Evolutionary conservation across 2,113 vertebrate species (phyloP), one percentile per base, ranked within the genome.

Genomic region (Datnioides undecimradiatus): DNA sequence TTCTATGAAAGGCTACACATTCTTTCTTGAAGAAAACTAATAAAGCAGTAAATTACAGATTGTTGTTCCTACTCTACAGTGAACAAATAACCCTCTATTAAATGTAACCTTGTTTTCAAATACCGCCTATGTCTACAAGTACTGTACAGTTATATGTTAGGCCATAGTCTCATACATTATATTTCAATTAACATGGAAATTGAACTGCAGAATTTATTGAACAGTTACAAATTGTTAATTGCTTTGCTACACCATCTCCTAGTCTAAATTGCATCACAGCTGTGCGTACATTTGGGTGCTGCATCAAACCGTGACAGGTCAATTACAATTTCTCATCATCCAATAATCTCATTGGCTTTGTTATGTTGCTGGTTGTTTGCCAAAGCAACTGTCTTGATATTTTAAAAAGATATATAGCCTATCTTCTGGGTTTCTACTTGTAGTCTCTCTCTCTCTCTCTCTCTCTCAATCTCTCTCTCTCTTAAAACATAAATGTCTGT

Each of bases 271-370:
- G 51, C 73, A 86, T 88, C 86, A 82, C 79, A 64, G 79, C 36
- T 62, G 33, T 68, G 71, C 72, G 71, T 36, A 46, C 31, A 57
- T 68, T 76, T 72, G n/a, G 57, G 73, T 25, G n/a, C 54, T 78
- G 83, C 74, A 69, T 76, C 74, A 80, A 65, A 58, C 54, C 5
- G 79, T 72, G 85, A 87, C 85, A 71, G 54, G 77, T 88, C 83
- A 79, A 68, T 85, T 83, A 70, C 46, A 40, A 31, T 41, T 45
- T 73, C 14, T 60, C 43, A 65, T 65, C 54, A 83, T 70, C 57
- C 46, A 68, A 40, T 82, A 63, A 68, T 76, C n/a, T 67, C 54
- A 84, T 25, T 74, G 69, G 51, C 63, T 79, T 82, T 72, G 40
- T 77, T 66, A 41, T 60, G 36, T 31, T 66, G 41, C 46, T 46